These are phyloP conservation scores for Bradysia coprophila DNA, from an alignment of 1,140 invertebrate species.

Conservation along the genomic window DNA sequence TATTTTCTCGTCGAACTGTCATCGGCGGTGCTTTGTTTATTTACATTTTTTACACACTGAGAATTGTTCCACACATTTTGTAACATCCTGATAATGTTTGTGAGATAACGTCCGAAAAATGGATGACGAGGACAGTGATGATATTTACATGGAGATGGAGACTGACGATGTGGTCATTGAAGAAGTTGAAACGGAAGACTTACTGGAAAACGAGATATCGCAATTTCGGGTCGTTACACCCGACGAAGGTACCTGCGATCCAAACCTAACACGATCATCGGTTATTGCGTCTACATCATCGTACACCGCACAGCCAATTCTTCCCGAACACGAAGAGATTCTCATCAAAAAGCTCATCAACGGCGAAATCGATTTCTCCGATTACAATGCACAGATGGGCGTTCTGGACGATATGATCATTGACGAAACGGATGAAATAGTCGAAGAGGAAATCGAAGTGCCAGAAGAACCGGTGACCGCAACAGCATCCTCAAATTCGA, in stretches of 20 bases:
- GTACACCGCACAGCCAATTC: background rate
- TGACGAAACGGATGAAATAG: conserved; percentile 16
- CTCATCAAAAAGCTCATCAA: conserved; percentile 46
- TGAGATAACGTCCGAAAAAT: no score
- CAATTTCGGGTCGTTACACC: no score
- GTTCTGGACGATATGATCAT: conserved; percentile 28
- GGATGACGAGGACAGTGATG: background rate
- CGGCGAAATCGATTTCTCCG: conserved; percentile 45
- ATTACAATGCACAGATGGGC: conserved; percentile 38
- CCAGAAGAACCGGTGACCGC: conserved; percentile 12
- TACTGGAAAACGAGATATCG: background rate
- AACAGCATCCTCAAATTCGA: conserved; percentile 13
- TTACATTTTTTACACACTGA: no score
- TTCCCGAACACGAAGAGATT: conserved; percentile 24
- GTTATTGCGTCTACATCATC: background rate
- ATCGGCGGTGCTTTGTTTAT: no score
- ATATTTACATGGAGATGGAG: background rate
- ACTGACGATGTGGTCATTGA: background rate
- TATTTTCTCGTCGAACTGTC: no score
- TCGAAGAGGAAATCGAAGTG: conserved; percentile 13
- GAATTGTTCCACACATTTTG: no score
- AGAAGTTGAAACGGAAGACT: background rate
- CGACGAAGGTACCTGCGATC: background rate
- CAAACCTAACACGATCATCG: background rate
- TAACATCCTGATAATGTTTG: no score